Evolutionary conservation across 2,113 vertebrate genomes (phyloP).

Genomic region (Podilymbus podiceps): DNA sequence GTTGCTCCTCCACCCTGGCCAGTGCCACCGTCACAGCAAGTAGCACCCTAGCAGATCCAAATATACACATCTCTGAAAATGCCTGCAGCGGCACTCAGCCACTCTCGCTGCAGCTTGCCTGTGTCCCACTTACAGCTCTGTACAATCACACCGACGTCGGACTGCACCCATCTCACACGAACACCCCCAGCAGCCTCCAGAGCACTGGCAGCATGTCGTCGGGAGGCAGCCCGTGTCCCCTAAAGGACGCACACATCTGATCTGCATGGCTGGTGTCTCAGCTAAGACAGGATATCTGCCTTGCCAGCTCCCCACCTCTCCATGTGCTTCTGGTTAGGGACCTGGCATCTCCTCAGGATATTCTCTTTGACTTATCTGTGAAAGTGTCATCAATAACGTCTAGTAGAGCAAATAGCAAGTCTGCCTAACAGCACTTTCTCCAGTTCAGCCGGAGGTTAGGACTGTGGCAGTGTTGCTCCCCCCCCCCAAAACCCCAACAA

Average conservation of each 20-base stretch:
- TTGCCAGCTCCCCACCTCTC: neutral
- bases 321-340: neutral
- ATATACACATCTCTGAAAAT: neutral
- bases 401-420: neutral
- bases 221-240: fast-evolving
- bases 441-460: neutral
- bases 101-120: neutral
- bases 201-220: fast-evolving
- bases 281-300: neutral
- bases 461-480: neutral
- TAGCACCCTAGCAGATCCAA: neutral
- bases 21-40: neutral
- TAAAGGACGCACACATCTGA: neutral
- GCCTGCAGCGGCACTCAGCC: neutral
- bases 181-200: neutral
- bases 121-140: neutral
- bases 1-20: neutral
- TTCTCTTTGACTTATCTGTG: neutral
- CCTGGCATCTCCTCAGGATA: neutral
- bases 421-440: neutral
- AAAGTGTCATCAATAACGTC: neutral
- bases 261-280: neutral
- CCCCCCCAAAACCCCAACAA: no score
- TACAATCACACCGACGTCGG: neutral
- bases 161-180: fast-evolving